Base-by-base conservation (phyloP, 2,888 invertebrate species). In the Lamproptera curius region DNA sequence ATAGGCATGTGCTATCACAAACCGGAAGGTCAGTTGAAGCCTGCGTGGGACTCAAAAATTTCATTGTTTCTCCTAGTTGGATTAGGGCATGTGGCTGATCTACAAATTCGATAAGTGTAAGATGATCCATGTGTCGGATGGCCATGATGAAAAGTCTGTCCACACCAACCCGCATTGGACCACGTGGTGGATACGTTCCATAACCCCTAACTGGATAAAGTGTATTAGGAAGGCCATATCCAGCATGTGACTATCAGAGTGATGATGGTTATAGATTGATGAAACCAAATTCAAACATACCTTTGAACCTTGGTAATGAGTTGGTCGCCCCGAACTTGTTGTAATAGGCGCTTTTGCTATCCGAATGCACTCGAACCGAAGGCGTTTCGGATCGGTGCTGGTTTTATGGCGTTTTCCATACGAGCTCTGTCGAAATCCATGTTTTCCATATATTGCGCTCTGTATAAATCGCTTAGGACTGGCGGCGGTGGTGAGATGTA, bases 331-430 rank as follows among this genome's bases (percentile, higher is more conserved):
- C 44, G 5, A 44, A 44, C 13, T 79, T 56, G 57, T 69, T 80
- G 56, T 61, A 84, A 49, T 80, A 79, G 0, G 76, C 86, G 16
- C 70, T 70, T 35, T 54, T 76, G 43, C 67, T 76, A 6, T 84
- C 82, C 0, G 78, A 62, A 46, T 79, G 81, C 50, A 86, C 80
- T 51, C 83, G 62, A 5, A 86, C 82, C 2, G 85, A 84, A 0
- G 86, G 86, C 0, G 82, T 80, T 54, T 73, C 76, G 44, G 79
- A 73, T 11, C 11, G 3, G 10, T 5, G 11, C 31, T 31, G 20
- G 20, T 54, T 78, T 76, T 8, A 58, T 46, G 2, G 55, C 40
- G 15, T 57, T 51, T 20, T 62, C 61, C 36, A 54, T 34, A 28
- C 56, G 58, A 31, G 53, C 52, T 8, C 69, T 71, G 16, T 83